These are phyloP conservation scores for Tolypeutes matacus DNA, from an alignment of 2,797 vertebrate genomes.

Conservation along the genomic window DNA sequence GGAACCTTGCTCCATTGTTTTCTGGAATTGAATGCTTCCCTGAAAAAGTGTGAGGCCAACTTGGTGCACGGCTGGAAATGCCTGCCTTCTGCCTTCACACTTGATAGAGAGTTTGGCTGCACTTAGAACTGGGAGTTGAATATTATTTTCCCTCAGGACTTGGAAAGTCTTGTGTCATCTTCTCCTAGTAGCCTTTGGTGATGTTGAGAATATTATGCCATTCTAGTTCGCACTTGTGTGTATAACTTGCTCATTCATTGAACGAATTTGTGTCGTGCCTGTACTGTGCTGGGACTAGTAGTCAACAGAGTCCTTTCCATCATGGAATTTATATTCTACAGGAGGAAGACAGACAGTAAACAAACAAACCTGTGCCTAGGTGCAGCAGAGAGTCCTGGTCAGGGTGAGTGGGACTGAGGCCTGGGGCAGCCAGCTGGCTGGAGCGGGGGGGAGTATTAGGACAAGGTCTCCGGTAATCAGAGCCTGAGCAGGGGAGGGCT, in stretches of 20 bases:
- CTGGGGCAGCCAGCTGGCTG: not conserved
- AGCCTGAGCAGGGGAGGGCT: no score
- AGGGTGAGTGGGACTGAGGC: not conserved
- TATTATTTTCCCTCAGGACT: not conserved
- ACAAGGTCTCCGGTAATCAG: no score
- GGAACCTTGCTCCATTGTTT: rapidly evolving
- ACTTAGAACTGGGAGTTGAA: not conserved
- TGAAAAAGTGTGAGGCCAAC: not conserved
- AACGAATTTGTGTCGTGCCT: not conserved
- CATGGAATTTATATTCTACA: not conserved
- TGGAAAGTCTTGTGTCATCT: not conserved
- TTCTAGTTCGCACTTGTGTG: no score
- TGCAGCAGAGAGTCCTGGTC: not conserved
- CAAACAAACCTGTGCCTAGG: no score
- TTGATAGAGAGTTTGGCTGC: not conserved
- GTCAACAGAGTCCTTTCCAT: not conserved
- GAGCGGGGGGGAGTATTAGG: rapidly evolving
- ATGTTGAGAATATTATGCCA: not conserved
- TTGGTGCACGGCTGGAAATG: not conserved
- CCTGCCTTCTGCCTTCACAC: not conserved
- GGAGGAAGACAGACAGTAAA: not conserved
- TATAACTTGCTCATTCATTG: rapidly evolving
- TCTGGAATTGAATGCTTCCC: rapidly evolving
- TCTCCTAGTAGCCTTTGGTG: not conserved
- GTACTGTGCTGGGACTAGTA: not conserved